Conservation (phyloP, 1,140 invertebrate genomes). For the Lordiphosa collinella region DNA sequence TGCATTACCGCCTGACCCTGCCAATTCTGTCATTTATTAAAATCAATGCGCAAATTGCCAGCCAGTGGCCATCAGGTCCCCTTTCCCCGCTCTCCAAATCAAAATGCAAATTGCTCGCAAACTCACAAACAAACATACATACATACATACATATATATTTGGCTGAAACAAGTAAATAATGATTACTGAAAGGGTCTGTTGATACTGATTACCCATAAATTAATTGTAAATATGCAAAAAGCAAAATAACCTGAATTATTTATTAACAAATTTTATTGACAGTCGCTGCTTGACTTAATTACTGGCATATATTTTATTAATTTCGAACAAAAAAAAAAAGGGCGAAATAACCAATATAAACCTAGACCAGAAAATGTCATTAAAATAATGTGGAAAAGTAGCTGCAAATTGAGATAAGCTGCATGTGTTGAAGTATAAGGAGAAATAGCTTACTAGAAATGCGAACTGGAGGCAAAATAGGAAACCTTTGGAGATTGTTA, state of each 20-base stretch:
- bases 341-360: not conserved
- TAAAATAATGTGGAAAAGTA: not conserved
- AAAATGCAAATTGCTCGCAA: conserved; percentile 53
- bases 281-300: conserved; percentile 78
- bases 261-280: conserved; percentile 79
- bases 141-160: conserved; percentile 5
- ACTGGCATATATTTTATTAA: conserved; percentile 78
- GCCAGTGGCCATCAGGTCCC: conserved; percentile 10
- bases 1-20: too few relatives aligned
- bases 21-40: conserved; percentile 7
- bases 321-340: conserved; percentile 49
- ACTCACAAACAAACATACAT: not conserved
- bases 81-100: conserved; percentile 37
- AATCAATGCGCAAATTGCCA: conserved; percentile 54
- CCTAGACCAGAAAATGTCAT: not conserved
- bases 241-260: conserved; percentile 77
- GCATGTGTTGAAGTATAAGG: too few relatives aligned
- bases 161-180: conserved; percentile 55
- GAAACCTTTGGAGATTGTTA: too few relatives aligned
- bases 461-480: too few relatives aligned
- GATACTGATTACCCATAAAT: conserved; percentile 75
- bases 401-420: conserved; percentile 7
- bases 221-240: conserved; percentile 76
- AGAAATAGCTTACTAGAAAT: too few relatives aligned
- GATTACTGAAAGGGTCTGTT: conserved; percentile 74